These are phyloP conservation scores for Sylvietta virens DNA, from an alignment of 2,113 vertebrate species.

Conservation along the genomic window DNA sequence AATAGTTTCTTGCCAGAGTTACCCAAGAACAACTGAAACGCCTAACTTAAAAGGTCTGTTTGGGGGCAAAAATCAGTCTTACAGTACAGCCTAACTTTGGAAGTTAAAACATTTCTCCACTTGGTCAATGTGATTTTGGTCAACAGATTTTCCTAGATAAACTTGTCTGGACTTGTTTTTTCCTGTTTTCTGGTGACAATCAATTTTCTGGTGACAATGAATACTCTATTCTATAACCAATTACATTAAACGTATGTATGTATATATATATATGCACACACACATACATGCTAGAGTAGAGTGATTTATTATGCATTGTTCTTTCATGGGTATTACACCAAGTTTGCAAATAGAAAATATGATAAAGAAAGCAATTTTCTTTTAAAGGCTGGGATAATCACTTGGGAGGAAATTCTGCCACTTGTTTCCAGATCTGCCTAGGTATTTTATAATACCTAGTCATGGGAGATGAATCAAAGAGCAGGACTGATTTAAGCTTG, in stretches of 20 bases:
- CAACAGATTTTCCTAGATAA: background rate
- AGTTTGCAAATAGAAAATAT: background rate
- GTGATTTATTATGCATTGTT: background rate
- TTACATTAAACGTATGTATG: background rate
- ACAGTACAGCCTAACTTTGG: background rate
- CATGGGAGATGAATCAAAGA: background rate
- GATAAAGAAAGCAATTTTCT: background rate
- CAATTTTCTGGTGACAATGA: background rate
- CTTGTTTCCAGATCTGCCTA: background rate
- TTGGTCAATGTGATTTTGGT: background rate
- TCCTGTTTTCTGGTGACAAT: background rate
- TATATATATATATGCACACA: too few species aligned
- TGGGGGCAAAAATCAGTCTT: background rate
- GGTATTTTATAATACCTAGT: background rate
- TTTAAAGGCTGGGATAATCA: background rate
- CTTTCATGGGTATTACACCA: background rate
- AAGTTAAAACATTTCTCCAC: background rate
- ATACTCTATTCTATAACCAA: background rate
- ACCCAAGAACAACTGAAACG: background rate
- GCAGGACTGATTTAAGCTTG: background rate
- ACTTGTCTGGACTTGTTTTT: background rate
- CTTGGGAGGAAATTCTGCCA: background rate
- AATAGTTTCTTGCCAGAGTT: background rate
- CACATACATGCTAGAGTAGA: background rate
- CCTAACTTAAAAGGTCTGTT: accelerated